Evolutionary conservation across 2,888 invertebrate genomes (phyloP).

Genomic region (Eristalis tenax): DNA sequence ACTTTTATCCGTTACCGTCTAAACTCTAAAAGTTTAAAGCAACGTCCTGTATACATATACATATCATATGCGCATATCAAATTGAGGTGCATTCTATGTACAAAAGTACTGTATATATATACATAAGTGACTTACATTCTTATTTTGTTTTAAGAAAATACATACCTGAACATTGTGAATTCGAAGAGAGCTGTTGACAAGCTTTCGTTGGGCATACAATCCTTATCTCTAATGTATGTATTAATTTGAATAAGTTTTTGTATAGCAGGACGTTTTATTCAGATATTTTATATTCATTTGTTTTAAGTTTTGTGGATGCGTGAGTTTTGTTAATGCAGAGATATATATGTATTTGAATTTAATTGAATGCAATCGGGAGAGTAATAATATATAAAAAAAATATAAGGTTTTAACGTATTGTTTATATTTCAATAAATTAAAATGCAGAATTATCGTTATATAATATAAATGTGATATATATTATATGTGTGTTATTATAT

Average conservation of each 20-base stretch:
- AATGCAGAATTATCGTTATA: conserved; percentile 13
- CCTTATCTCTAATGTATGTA: conserved; percentile 85
- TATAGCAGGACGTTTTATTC: conserved; percentile 35
- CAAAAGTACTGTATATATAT: conserved; percentile 14
- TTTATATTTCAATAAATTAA: conserved; percentile 25
- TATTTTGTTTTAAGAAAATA: conserved; percentile 56
- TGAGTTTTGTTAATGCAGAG: conserved; percentile 55
- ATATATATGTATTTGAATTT: conserved; percentile 45
- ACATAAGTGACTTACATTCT: conserved; percentile 31
- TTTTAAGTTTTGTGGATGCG: conserved; percentile 37
- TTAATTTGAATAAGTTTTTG: conserved; percentile 29
- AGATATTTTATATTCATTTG: conserved; percentile 45
- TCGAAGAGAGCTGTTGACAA: conserved; percentile 88
- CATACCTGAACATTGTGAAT: conserved; percentile 88
- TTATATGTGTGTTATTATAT: neutral
- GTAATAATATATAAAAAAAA: conserved; percentile 61
- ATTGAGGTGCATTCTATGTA: conserved; percentile 26
- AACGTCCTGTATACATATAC: neutral
- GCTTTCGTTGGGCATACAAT: conserved; percentile 89
- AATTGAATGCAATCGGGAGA: conserved; percentile 60
- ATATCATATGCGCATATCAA: neutral
- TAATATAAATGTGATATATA: conserved; percentile 10
- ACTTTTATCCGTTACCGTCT: neutral
- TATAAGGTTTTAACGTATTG: conserved; percentile 51
- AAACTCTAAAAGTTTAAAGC: conserved; percentile 1